Conservation (phyloP, 2,888 invertebrate genomes). For the Frankliniella intonsa region DNA sequence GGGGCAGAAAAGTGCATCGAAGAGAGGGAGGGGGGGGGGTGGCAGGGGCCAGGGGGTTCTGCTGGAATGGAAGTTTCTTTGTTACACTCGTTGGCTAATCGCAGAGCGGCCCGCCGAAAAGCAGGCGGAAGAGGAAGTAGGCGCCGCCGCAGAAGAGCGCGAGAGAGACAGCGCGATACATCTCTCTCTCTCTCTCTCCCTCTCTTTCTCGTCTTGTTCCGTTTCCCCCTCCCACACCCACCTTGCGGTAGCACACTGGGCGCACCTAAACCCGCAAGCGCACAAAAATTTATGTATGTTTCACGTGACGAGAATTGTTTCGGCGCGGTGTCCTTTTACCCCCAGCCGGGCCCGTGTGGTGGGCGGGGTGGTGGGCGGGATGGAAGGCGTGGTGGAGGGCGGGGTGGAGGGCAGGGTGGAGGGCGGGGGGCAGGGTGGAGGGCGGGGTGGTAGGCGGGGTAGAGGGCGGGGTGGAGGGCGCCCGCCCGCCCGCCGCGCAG, state of each 20-base stretch:
- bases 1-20: not conserved
- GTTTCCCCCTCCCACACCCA: too few relatives aligned
- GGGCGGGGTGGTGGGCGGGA: not conserved
- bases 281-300: not conserved
- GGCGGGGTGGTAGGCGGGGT: not conserved
- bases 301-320: not conserved
- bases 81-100: not conserved
- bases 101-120: not conserved
- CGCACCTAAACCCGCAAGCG: too few relatives aligned
- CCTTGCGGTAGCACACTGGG: too few relatives aligned
- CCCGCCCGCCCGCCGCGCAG: too few relatives aligned
- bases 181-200: too few relatives aligned
- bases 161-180: not conserved
- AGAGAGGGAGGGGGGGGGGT: not conserved
- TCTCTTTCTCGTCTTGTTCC: too few relatives aligned
- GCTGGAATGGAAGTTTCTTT: slow-evolving; percentile 21
- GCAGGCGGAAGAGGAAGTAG: not conserved
- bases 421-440: not conserved
- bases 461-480: not conserved
- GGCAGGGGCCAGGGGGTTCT: not conserved
- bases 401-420: not conserved
- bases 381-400: not conserved
- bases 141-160: not conserved
- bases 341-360: not conserved
- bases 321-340: not conserved